Evolutionary conservation across 64 coral and sea anemone genomes (phyloP), one percentile per base, ranked within the genome.

Genomic region (Actinia tenebrosa): DNA sequence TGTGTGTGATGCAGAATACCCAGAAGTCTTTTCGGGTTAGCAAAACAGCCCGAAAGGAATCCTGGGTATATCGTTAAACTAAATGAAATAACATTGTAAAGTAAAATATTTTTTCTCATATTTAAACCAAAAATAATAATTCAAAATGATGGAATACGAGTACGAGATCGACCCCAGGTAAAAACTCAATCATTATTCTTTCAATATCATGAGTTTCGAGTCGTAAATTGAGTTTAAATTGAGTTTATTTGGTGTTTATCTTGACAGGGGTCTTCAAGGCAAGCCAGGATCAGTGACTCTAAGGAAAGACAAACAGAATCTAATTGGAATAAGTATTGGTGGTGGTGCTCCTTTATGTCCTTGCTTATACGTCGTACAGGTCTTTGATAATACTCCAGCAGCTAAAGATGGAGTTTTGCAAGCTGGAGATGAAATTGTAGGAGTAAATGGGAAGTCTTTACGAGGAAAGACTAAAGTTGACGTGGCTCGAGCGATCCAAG

Each of bases 381-480:
- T 99, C 71, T 99, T 99, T 88, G 97, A 99, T 45, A 99, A 99
- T 83, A 99, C 97, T 16, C 97, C 93, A 60, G 97, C 97, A 44
- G 88, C 97, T 6, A 90, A 92, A 86, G 93, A 99, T 75, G 93
- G 93, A 16, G 85, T 84, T 77, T 88, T 99, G 80, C 97, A 99
- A 83, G 97, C 97, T 14, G 97, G 97, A 18, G 97, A 99, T 89
- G 97, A 99, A 95, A 99, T 99, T 79, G 97, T 99, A 16, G 97
- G 97, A 56, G 97, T 99, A 44, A 99, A 99, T 91, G 97, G 97
- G 3, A 99, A 99, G 79, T 99, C 97, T 56, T 44, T 99, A 46
- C 72, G 97, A 60, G 97, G 97, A 26, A 99, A 99, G 77, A 99
- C 97, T 10, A 99, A 99, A 91, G 97, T 99, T 16, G 97, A 99